These are phyloP conservation scores for Torymus texanus DNA, from an alignment of 2,888 invertebrate species.

Conservation along the genomic window DNA sequence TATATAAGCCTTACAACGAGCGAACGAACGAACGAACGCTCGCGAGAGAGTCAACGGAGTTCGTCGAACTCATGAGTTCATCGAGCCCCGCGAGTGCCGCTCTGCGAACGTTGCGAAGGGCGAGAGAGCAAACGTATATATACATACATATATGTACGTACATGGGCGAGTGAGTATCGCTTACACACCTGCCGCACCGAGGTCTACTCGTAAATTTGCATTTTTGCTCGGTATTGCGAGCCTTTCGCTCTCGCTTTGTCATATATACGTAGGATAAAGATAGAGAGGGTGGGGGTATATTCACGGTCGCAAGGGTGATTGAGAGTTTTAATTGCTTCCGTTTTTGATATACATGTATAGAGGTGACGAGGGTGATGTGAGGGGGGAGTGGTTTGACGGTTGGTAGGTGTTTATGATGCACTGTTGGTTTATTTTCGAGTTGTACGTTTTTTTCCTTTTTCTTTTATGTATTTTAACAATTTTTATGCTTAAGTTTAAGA, in stretches of 20 bases:
- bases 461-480: no score
- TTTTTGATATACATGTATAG: slow-evolving; percentile 23
- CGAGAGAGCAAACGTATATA: slow-evolving; percentile 7
- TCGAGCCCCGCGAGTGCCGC: slow-evolving; percentile 27
- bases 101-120: slow-evolving; percentile 37
- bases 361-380: no score
- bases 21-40: no score
- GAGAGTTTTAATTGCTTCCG: slow-evolving; percentile 17
- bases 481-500: no score
- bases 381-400: no score
- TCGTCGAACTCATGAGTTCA: slow-evolving; percentile 54
- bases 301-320: no score
- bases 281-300: no score
- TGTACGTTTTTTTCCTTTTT: no score
- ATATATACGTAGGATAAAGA: neutral
- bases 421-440: no score
- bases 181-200: slow-evolving; percentile 20
- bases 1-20: no score
- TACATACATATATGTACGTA: neutral
- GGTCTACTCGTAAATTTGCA: slow-evolving; percentile 35
- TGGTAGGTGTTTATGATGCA: no score
- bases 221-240: slow-evolving; percentile 6
- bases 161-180: neutral
- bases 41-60: slow-evolving; percentile 43
- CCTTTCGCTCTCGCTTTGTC: slow-evolving; percentile 21